Evolutionary conservation across 1,140 invertebrate genomes (phyloP).

Genomic region (Battus philenor): DNA sequence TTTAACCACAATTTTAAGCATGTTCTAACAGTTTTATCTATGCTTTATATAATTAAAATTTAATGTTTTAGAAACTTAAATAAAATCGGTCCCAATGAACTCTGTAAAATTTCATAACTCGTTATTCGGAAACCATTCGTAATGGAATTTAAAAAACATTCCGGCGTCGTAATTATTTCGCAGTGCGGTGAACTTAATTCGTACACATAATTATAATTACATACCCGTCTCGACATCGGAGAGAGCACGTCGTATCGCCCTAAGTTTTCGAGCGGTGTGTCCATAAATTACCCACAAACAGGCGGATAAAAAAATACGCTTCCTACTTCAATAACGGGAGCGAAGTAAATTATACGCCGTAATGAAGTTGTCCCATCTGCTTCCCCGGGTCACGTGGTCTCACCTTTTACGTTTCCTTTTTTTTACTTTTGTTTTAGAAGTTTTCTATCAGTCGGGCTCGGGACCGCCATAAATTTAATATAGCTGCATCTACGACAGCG

Average conservation of each 20-base stretch:
- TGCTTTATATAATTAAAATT: too few relatives aligned
- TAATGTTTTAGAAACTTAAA: too few relatives aligned
- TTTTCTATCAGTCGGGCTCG: conserved; percentile 46
- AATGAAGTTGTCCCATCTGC: conserved; percentile 70
- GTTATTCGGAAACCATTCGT: conserved; percentile 28
- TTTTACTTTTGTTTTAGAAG: conserved; percentile 40
- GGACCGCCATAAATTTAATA: conserved; percentile 66
- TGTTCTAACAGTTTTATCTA: too few relatives aligned
- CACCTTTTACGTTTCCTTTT: conserved; percentile 47
- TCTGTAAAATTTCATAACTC: conserved; percentile 14
- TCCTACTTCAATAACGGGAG: conserved; percentile 69
- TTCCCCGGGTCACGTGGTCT: conserved; percentile 46
- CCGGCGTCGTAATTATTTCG: conserved; percentile 25
- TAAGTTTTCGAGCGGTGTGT: conserved; percentile 42
- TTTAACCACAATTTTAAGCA: too few relatives aligned
- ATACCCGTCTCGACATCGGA: conserved; percentile 28
- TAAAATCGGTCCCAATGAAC: conserved; percentile 13
- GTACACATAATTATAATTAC: conserved; percentile 33
- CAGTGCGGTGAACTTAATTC: conserved; percentile 28
- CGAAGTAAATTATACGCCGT: conserved; percentile 66
- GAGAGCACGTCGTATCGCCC: conserved; percentile 27
- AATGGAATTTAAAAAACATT: conserved; percentile 30
- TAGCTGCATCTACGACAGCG: conserved; percentile 52
- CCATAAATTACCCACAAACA: conserved; percentile 64
- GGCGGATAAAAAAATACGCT: conserved; percentile 55